Conservation (phyloP, 2,888 invertebrate genomes). For the Chrysolina oricalcia region DNA sequence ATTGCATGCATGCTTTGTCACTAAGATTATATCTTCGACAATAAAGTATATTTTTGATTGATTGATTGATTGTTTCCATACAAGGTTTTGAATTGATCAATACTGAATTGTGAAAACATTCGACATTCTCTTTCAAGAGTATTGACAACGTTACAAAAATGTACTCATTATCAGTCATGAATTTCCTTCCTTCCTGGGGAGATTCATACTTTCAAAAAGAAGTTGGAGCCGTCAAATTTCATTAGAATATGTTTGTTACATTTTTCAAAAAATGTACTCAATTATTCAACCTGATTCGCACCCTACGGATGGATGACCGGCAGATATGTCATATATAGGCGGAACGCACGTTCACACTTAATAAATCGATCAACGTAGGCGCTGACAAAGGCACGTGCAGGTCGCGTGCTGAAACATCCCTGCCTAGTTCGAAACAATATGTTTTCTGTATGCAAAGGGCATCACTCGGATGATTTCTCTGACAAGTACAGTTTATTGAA, state of each 20-base stretch:
- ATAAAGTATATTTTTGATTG: no score
- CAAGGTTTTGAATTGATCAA: no score
- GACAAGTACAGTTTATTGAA: constrained; percentile 50
- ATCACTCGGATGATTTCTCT: constrained; percentile 51
- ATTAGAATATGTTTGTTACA: not conserved
- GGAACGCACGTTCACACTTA: constrained; percentile 48
- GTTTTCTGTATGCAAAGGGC: constrained; percentile 45
- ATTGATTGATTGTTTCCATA: no score
- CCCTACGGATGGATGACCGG: constrained; percentile 30
- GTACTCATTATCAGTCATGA: no score
- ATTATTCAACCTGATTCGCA: not conserved
- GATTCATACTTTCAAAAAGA: no score
- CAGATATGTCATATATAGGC: constrained; percentile 29
- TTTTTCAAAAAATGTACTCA: not conserved
- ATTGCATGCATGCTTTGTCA: no score
- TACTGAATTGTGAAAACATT: no score
- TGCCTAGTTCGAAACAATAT: constrained; percentile 45
- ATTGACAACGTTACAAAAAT: no score
- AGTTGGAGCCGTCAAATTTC: no score
- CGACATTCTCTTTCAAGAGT: no score
- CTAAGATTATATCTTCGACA: no score
- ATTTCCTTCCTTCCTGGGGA: no score
- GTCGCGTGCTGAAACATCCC: constrained; percentile 46
- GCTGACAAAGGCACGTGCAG: constrained; percentile 51
- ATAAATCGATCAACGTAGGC: constrained; percentile 54